These are phyloP conservation scores for Cyclina sinensis DNA, from an alignment of 1,140 invertebrate genomes.

Conservation along the genomic window DNA sequence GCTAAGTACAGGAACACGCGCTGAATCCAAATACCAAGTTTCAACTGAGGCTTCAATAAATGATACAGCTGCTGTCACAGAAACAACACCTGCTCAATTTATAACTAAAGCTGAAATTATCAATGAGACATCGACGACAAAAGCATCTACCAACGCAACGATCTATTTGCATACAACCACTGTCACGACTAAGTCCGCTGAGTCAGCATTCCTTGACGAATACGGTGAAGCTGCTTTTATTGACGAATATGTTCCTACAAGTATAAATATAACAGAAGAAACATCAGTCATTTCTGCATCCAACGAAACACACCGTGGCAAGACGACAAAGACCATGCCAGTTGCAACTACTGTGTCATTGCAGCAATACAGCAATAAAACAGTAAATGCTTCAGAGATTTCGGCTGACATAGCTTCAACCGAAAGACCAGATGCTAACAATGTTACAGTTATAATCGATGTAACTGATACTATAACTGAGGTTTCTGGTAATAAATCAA, in stretches of 20 bases:
- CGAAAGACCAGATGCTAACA: not conserved
- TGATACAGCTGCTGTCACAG: not conserved
- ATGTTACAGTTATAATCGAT: not conserved
- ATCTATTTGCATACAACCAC: not conserved
- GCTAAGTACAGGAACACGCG: too few species aligned
- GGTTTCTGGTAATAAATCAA: not conserved
- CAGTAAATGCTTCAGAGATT: not conserved
- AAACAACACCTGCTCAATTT: not conserved
- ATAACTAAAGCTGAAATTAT: not conserved
- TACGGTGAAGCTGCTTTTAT: conserved; percentile 22
- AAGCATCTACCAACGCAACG: not conserved
- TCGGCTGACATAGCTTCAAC: not conserved
- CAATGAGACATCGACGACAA: not conserved
- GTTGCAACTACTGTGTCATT: not conserved
- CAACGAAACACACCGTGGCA: not conserved
- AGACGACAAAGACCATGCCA: not conserved
- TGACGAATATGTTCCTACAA: conserved; percentile 2
- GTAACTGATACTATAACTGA: not conserved
- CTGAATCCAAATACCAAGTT: too few species aligned
- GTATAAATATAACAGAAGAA: conserved; percentile 9
- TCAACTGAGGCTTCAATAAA: too few species aligned
- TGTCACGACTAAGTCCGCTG: conserved; percentile 14
- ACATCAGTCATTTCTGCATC: conserved; percentile 4
- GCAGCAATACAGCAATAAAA: not conserved
- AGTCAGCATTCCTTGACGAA: conserved; percentile 9